Base-by-base conservation (phyloP, 2,888 invertebrate genomes). In the Tachina grossa region DNA sequence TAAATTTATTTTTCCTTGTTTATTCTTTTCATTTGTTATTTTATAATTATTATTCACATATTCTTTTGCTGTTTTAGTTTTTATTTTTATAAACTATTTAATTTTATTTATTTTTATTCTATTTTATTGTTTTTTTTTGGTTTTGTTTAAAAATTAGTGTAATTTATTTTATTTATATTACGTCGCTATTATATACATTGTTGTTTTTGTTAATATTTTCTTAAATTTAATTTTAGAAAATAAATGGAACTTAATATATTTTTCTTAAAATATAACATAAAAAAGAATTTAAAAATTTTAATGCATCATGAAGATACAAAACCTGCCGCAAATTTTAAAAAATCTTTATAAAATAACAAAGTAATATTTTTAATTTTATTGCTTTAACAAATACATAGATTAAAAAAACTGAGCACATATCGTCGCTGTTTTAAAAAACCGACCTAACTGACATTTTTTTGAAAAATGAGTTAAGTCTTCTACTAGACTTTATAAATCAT, bases 71-170 rank as follows among this genome's bases (percentile, higher is more conserved):
- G 11, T 57, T 66, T n/a, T 75, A 45, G 63, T 49, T 47, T 72
- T 69, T 49, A 63, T 19, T 39, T 77, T 41, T 51, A 53, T 71
- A 78, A 43, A 51, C 43, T 77, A 61, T 45, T 45, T 51, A 45
- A 49, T 65, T 45, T 51, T 55, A 49, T 65, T 80, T 49, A 49
- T 5, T 31, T 31, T 31, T 31, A 31, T 31, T 31, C 6, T 6
- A 5, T 6, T 31, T 31, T 6, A 31, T 31, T 31, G 6, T 31
- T 31, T 31, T 31, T 75, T 78, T 75, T 78, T 78, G 45, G 19
- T 74, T 86, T 75, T 84, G 63, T 57, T 85, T 85, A 82, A 85
- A 85, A 85, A 85, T 82, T 85, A 78, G 78, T 85, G 82, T 82
- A 82, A 63, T 85, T 75, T 78, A 77, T 72, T 49, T 71, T 47